These are phyloP conservation scores for Andrena marginata DNA, from an alignment of 2,888 invertebrate species.

Conservation along the genomic window DNA sequence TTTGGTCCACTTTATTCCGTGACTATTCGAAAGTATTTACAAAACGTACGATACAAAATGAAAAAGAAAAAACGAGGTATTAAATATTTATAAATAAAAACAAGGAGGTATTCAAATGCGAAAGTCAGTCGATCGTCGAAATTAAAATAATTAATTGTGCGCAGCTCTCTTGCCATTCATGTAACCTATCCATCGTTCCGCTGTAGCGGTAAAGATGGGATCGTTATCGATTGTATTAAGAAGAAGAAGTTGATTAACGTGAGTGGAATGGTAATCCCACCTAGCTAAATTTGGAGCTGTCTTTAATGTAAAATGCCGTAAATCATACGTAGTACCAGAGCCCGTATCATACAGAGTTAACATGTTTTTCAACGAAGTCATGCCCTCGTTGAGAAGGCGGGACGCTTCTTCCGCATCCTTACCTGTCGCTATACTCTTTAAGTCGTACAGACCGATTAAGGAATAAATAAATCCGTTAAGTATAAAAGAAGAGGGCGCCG, in stretches of 20 bases:
- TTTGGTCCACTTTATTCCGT: constrained; percentile 54
- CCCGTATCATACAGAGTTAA: constrained; percentile 97
- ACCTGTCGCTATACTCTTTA: constrained; percentile 92
- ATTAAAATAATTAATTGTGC: constrained; percentile 90
- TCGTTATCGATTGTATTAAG: constrained; percentile 94
- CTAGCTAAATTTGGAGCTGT: constrained; percentile 97
- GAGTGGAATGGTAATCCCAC: constrained; percentile 99
- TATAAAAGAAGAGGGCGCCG: constrained; percentile 96
- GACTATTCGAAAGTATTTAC: constrained; percentile 37
- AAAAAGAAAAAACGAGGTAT: constrained; percentile 1
- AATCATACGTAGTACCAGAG: constrained; percentile 97
- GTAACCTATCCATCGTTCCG: constrained; percentile 97
- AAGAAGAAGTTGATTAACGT: constrained; percentile 97
- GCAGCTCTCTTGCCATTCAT: constrained; percentile 97
- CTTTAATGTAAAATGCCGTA: constrained; percentile 96
- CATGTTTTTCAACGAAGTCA: constrained; percentile 94
- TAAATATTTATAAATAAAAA: constrained; percentile 24
- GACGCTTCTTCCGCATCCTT: constrained; percentile 90
- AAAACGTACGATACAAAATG: constrained; percentile 43
- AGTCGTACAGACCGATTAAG: constrained; percentile 97
- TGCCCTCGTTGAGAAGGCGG: constrained; percentile 93
- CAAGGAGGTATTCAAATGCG: constrained; percentile 14
- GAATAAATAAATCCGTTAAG: constrained; percentile 99
- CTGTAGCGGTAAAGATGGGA: constrained; percentile 92
- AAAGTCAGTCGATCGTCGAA: constrained; percentile 6